phyloP scores from a whole-genome alignment of 2,888 invertebrate genomes.

The Mesorhabditis sp. region DNA sequence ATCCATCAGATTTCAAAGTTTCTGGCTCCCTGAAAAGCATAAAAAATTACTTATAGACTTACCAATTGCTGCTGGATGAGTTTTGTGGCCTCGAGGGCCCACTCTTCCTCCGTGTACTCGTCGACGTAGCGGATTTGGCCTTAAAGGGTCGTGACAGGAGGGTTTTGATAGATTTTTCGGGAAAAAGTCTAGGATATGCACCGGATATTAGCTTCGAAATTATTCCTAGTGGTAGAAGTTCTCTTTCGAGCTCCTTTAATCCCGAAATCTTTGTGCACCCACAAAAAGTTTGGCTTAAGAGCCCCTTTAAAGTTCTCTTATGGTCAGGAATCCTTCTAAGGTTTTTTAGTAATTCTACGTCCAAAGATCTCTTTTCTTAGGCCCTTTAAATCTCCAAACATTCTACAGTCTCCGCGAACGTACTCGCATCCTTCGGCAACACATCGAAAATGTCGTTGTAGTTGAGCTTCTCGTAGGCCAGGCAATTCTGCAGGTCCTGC shows the following conservation, averaged over 20 bases:
- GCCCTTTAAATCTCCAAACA: not conserved
- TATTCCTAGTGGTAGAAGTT: no score
- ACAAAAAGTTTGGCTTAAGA: not conserved
- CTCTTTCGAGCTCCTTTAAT: no score
- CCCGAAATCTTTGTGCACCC: not conserved
- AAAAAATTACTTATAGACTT: not conserved
- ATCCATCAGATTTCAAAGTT: no score
- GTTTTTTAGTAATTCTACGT: no score
- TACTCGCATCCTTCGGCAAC: constrained; percentile 28
- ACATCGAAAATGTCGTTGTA: constrained; percentile 39
- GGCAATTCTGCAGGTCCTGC: constrained; percentile 29
- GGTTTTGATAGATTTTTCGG: no score
- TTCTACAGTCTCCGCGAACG: not conserved
- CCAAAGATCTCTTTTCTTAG: no score
- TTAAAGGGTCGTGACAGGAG: constrained; percentile 1
- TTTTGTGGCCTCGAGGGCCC: constrained; percentile 40
- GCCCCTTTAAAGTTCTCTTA: no score
- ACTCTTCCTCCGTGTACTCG: constrained; percentile 39
- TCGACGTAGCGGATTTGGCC: constrained; percentile 42
- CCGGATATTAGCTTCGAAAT: no score
- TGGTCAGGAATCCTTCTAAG: no score
- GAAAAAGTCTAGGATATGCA: no score
- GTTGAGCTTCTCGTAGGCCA: constrained; percentile 32
- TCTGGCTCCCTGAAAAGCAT: no score
- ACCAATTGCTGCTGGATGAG: constrained; percentile 35